Conservation (phyloP, 2,113 vertebrate species). For the Eptesicus fuscus region DNA sequence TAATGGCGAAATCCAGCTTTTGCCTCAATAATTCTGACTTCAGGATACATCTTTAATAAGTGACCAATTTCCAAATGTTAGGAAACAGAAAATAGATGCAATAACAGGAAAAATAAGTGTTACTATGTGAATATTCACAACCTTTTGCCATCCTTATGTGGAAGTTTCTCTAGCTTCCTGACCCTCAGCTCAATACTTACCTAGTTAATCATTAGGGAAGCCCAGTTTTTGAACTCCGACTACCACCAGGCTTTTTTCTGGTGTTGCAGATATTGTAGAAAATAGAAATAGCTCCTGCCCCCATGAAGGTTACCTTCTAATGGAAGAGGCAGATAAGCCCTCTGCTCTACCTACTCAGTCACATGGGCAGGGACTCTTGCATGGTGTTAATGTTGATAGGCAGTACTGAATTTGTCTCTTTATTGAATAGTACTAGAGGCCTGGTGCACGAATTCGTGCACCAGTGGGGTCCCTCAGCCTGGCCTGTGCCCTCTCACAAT, state of each 20-base stretch:
- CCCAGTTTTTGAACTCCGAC: background rate
- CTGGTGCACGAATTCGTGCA: too few relatives aligned
- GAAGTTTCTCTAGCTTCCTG: background rate
- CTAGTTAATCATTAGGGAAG: slow-evolving; percentile 11
- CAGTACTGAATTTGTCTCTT: background rate
- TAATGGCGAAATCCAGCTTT: slow-evolving; percentile 31
- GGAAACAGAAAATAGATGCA: slow-evolving; percentile 30
- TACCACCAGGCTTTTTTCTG: background rate
- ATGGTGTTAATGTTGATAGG: background rate
- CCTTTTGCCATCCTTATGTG: background rate
- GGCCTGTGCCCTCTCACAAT: too few relatives aligned
- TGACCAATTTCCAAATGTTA: slow-evolving; percentile 8
- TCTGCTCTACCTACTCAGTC: background rate
- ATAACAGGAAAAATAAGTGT: background rate
- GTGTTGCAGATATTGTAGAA: background rate
- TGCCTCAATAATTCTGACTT: slow-evolving; percentile 37
- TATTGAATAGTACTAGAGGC: background rate
- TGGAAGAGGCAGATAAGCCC: background rate
- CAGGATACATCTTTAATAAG: background rate
- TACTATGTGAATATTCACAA: background rate
- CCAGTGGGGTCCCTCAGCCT: too few relatives aligned
- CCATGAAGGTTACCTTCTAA: background rate
- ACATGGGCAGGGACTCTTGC: background rate
- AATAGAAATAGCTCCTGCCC: background rate
- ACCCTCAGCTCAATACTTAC: background rate